These are phyloP conservation scores for Rhinopomastus cyanomelas DNA, from an alignment of 2,113 vertebrate genomes.

Conservation along the genomic window DNA sequence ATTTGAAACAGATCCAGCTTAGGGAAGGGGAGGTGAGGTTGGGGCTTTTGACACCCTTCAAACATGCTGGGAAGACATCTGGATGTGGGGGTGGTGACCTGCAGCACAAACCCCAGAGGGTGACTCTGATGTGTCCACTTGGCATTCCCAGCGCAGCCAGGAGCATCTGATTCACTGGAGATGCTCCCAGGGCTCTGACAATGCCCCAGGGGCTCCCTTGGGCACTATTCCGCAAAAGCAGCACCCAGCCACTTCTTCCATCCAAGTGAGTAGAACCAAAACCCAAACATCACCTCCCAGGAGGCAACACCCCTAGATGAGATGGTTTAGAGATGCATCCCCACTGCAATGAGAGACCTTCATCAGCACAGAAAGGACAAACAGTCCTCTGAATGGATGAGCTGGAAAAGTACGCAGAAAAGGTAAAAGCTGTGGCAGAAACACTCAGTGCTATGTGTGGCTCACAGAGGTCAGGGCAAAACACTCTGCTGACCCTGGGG, in stretches of 20 bases:
- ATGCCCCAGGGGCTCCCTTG: not conserved
- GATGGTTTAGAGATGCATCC: not conserved
- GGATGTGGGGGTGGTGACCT: not conserved
- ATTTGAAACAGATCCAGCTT: not conserved
- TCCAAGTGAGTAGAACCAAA: not conserved
- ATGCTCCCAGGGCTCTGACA: rapidly evolving
- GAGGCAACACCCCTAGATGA: not conserved
- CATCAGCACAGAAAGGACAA: not conserved
- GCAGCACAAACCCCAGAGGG: not conserved
- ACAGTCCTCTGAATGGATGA: not conserved
- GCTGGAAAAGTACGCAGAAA: not conserved
- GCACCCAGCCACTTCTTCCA: not conserved
- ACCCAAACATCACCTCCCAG: not conserved
- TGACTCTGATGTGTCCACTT: not conserved
- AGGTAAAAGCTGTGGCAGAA: not conserved
- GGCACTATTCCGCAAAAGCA: not conserved
- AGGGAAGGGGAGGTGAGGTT: not conserved
- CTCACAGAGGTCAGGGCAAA: not conserved
- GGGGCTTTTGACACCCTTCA: not conserved
- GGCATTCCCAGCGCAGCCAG: not conserved
- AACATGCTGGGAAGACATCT: not conserved
- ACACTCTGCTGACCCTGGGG: not conserved
- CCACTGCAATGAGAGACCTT: not conserved
- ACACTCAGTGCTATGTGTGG: not conserved
- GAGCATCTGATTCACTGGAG: rapidly evolving